These are phyloP conservation scores for Tinea semifulvella DNA, from an alignment of 2,888 invertebrate genomes.

Conservation along the genomic window DNA sequence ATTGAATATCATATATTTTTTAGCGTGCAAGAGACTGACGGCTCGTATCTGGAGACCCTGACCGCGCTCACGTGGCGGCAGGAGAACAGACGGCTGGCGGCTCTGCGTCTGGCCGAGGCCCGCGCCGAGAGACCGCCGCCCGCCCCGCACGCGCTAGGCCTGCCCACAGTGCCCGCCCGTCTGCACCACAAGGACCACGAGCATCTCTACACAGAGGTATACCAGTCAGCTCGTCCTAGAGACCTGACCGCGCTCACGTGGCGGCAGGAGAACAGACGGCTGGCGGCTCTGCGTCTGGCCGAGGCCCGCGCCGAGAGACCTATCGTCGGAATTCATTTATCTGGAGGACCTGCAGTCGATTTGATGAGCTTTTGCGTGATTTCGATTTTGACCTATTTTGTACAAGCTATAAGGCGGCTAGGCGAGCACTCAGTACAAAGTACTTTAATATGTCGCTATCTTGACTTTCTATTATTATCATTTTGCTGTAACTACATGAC, in stretches of 20 bases:
- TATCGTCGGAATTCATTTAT: too few species aligned
- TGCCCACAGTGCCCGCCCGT: slow-evolving; percentile 83
- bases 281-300: slow-evolving; percentile 79
- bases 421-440: too few species aligned
- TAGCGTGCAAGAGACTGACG: slow-evolving; percentile 95
- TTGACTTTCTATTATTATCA: too few species aligned
- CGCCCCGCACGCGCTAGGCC: slow-evolving; percentile 69
- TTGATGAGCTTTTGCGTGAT: too few species aligned
- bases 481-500: too few species aligned
- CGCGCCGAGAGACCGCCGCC: slow-evolving; percentile 76
- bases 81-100: slow-evolving; percentile 85
- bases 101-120: slow-evolving; percentile 77
- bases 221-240: too few species aligned
- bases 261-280: slow-evolving; percentile 89
- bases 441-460: too few species aligned
- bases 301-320: slow-evolving; percentile 78
- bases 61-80: slow-evolving; percentile 92
- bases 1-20: too few species aligned
- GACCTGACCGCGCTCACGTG: slow-evolving; percentile 91
- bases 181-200: slow-evolving; percentile 62
- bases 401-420: too few species aligned
- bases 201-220: slow-evolving; percentile 60
- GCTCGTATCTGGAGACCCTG: slow-evolving; percentile 94
- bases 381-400: too few species aligned
- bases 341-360: too few species aligned